phyloP scores from a whole-genome alignment of 2,797 vertebrate genomes.

The Psittacula derbiana region DNA sequence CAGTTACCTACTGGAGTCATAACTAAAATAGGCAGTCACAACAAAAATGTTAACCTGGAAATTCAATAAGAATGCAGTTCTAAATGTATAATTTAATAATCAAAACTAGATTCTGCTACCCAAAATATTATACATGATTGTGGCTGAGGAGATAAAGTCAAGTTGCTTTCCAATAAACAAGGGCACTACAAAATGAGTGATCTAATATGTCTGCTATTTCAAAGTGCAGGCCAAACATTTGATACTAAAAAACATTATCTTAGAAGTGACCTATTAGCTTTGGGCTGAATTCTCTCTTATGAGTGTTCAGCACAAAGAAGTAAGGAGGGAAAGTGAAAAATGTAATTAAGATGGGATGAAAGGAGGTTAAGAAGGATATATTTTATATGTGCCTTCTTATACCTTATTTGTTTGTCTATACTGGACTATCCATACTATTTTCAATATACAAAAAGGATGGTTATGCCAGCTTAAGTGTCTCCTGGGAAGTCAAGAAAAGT shows the following conservation, averaged over 20 bases:
- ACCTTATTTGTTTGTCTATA: neutral
- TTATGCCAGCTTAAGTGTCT: neutral
- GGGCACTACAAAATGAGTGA: neutral
- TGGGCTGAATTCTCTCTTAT: neutral
- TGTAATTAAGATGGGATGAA: neutral
- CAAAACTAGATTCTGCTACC: neutral
- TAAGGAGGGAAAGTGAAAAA: neutral
- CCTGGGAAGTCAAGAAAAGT: neutral
- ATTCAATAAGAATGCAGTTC: neutral
- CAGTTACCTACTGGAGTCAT: neutral
- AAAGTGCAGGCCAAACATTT: neutral
- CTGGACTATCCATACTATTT: neutral
- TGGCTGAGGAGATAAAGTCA: neutral
- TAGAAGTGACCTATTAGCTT: neutral
- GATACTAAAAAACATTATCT: neutral
- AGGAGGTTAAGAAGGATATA: neutral
- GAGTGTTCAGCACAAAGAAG: neutral
- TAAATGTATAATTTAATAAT: slow-evolving; percentile 1
- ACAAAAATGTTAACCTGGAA: neutral
- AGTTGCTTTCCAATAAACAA: slow-evolving; percentile 31
- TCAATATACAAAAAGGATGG: neutral
- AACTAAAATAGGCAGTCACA: slow-evolving; percentile 26
- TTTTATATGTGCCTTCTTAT: neutral
- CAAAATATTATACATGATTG: slow-evolving; percentile 8
- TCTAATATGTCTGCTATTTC: slow-evolving; percentile 37